Conservation (phyloP, 2,888 invertebrate genomes). For the Idaea aversata region DNA sequence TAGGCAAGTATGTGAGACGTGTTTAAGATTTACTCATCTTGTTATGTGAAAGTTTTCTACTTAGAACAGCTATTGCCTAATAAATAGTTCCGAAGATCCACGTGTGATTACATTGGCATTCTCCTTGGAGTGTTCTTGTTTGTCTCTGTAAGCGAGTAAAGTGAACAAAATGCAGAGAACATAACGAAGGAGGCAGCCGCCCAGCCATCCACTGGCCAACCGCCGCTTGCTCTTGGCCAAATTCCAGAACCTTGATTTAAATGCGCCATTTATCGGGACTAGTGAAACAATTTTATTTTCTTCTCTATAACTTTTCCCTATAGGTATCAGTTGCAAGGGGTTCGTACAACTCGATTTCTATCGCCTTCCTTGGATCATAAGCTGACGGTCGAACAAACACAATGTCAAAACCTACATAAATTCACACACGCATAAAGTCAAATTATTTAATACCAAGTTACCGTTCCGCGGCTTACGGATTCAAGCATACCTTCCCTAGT, state of each 20-base stretch:
- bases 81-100: conserved; percentile 29
- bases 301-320: conserved; percentile 27
- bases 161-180: conserved; percentile 65
- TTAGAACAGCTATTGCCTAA: not conserved
- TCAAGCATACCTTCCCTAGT: no score
- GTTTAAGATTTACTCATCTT: no score
- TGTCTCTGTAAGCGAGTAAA: conserved; percentile 68
- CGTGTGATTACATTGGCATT: conserved; percentile 54
- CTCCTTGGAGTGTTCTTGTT: conserved; percentile 64
- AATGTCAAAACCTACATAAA: no score
- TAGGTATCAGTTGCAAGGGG: conserved; percentile 10
- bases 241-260: conserved; percentile 67
- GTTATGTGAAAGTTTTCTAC: no score
- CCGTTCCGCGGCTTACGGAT: no score
- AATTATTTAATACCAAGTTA: no score
- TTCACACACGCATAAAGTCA: no score
- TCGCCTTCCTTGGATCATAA: conserved; percentile 9
- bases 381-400: not conserved
- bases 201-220: conserved; percentile 28
- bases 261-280: conserved; percentile 58
- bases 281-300: conserved; percentile 40
- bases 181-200: conserved; percentile 53
- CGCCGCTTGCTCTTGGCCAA: conserved; percentile 55
- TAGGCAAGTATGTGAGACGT: no score
- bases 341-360: conserved; percentile 10